phyloP scores from a whole-genome alignment of 2,797 vertebrate genomes.

The Characodon lateralis region DNA sequence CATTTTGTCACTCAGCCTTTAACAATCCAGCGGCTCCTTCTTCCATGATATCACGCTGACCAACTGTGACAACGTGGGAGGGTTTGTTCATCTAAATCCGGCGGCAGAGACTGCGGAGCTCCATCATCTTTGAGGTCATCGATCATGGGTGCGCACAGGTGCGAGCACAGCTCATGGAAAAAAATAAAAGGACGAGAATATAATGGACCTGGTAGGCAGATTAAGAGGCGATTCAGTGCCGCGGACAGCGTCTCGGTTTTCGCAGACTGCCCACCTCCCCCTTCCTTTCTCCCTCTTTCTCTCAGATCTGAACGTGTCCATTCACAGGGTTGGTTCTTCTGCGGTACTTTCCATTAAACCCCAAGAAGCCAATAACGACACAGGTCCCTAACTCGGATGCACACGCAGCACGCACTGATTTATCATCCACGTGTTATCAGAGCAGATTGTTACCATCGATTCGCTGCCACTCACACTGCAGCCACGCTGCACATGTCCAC shows the following conservation, averaged over 20 bases:
- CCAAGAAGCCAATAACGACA: slow-evolving; percentile 16
- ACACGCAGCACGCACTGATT: slow-evolving; percentile 34
- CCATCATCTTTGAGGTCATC: slow-evolving; percentile 16
- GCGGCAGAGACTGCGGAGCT: slow-evolving; percentile 8
- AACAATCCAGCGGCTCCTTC: slow-evolving; percentile 58
- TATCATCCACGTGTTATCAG: slow-evolving; percentile 49
- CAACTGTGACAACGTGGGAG: slow-evolving; percentile 9
- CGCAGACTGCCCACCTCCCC: neutral
- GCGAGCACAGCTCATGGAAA: slow-evolving; percentile 26
- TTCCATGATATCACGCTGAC: slow-evolving; percentile 20
- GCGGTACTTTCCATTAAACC: slow-evolving; percentile 26
- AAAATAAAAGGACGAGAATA: slow-evolving; percentile 20
- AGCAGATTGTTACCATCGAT: neutral
- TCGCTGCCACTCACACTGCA: slow-evolving; percentile 3
- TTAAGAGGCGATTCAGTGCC: slow-evolving; percentile 53
- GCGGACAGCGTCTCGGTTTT: slow-evolving; percentile 65
- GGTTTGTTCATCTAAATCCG: slow-evolving; percentile 11
- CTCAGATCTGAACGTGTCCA: slow-evolving; percentile 6
- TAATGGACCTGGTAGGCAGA: neutral
- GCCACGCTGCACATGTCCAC: slow-evolving; percentile 11
- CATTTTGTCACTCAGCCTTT: slow-evolving; percentile 57
- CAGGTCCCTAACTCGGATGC: slow-evolving; percentile 1
- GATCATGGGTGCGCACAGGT: slow-evolving; percentile 40
- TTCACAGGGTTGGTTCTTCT: slow-evolving; percentile 43
- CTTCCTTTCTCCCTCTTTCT: neutral